Conservation (phyloP, 2,888 invertebrate species). For the Leucophenga maculata region DNA sequence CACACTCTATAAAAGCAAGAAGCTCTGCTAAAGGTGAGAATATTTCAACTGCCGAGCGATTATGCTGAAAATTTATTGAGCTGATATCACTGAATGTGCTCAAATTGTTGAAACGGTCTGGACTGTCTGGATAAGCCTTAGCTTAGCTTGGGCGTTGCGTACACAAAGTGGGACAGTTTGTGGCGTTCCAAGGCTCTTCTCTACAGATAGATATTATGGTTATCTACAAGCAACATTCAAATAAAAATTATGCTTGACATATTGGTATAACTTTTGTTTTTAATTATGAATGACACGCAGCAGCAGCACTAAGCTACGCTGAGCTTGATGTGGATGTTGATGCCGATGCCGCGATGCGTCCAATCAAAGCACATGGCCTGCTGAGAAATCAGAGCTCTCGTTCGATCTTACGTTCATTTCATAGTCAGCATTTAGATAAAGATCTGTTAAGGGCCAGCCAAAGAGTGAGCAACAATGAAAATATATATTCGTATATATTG, state of each 20-base stretch:
- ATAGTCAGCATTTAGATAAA: conserved; percentile 59
- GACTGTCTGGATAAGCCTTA: not conserved
- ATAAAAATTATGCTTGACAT: conserved; percentile 68
- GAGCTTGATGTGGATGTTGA: conserved; percentile 54
- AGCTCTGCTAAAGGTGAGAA: conserved; percentile 66
- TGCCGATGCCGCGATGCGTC: no score
- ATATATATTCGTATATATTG: conserved; percentile 34
- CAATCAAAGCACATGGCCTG: conserved; percentile 40
- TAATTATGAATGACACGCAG: conserved; percentile 62
- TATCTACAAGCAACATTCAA: conserved; percentile 39
- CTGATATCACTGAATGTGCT: conserved; percentile 39
- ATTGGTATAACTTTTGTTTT: conserved; percentile 65
- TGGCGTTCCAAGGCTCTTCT: not conserved
- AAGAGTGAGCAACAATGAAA: not conserved
- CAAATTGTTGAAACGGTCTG: not conserved
- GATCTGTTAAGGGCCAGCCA: conserved; percentile 43
- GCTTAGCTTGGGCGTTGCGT: not conserved
- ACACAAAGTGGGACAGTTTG: conserved; percentile 22
- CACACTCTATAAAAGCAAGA: conserved; percentile 46
- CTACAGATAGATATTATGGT: not conserved
- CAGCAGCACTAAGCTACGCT: conserved; percentile 21
- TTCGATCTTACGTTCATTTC: conserved; percentile 31
- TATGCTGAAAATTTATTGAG: conserved; percentile 68
- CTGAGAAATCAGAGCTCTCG: conserved; percentile 65
- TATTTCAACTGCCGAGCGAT: conserved; percentile 65